Evolutionary conservation across 2,113 vertebrate species (phyloP).

Genomic region (Oncorhynchus clarkii): DNA sequence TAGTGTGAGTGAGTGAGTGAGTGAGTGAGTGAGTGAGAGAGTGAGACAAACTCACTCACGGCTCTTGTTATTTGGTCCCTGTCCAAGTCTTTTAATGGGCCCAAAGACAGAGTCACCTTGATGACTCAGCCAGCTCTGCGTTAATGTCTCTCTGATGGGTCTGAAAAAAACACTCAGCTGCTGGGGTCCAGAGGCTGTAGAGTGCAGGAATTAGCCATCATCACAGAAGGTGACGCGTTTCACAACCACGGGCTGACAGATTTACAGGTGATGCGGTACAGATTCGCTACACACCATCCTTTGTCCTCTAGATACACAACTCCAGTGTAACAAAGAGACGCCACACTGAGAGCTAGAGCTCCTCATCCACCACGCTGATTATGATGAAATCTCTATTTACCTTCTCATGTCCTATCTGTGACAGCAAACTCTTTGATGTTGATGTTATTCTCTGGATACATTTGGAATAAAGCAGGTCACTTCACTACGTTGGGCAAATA

Average conservation of each 20-base stretch:
- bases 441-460: neutral
- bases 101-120: conserved; percentile 33
- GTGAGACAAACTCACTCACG: neutral
- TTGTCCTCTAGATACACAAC: neutral
- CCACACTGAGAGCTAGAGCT: neutral
- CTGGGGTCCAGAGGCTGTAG: conserved; percentile 7
- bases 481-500: neutral
- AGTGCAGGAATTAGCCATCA: neutral
- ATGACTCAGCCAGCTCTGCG: conserved; percentile 24
- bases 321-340: neutral
- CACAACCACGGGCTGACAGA: neutral
- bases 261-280: neutral
- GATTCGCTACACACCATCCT: neutral
- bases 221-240: neutral
- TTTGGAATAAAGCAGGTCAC: neutral
- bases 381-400: neutral
- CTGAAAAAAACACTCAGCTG: conserved; percentile 26
- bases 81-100: conserved; percentile 7
- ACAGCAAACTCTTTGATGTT: conserved; percentile 1
- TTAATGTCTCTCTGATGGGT: conserved; percentile 15
- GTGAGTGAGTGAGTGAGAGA: neutral
- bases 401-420: neutral
- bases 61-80: conserved; percentile 2
- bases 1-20: conserved; percentile 16
- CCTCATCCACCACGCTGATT: neutral